A percentile compares a stretch with the other conserved stretches of the same genome.
Conservation (phyloP, 2,797 vertebrate genomes). For the Echeneis naucrates region DNA sequence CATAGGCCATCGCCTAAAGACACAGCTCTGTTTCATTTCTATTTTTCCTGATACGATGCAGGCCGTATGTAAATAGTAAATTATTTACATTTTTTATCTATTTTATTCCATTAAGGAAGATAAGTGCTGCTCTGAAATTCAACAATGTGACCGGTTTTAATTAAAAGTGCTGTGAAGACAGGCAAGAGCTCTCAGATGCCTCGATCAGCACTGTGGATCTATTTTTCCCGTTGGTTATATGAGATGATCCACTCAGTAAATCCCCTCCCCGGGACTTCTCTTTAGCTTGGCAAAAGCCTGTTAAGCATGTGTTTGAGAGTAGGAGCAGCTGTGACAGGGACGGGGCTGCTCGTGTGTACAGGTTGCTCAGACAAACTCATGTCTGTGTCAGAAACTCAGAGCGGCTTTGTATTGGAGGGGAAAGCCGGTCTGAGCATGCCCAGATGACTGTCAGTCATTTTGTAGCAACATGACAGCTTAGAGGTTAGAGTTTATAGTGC, state of each 20-base stretch:
- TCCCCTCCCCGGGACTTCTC: background rate
- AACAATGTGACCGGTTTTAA: background rate
- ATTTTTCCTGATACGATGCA: background rate
- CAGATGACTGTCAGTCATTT: constrained; percentile 1
- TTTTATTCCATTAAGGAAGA: too few relatives aligned
- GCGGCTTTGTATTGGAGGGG: too few relatives aligned
- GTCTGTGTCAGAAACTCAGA: too few relatives aligned
- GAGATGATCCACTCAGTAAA: background rate
- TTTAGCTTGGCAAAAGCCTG: background rate
- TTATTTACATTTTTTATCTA: too few relatives aligned
- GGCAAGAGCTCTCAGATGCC: background rate
- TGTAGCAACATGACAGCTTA: constrained; percentile 20
- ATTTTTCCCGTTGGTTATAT: background rate
- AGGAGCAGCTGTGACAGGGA: background rate
- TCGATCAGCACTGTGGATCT: background rate
- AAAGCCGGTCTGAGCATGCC: background rate
- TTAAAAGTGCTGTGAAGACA: background rate
- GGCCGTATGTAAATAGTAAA: too few relatives aligned
- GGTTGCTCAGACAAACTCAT: too few relatives aligned
- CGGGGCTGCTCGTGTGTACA: background rate
- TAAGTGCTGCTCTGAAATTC: too few relatives aligned
- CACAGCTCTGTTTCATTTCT: constrained; percentile 1
- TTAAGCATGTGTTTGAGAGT: background rate
- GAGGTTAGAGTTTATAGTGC: background rate
- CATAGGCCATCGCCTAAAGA: background rate